Conservation (phyloP, 2,113 vertebrate genomes). For the Rousettus leschenaultii region DNA sequence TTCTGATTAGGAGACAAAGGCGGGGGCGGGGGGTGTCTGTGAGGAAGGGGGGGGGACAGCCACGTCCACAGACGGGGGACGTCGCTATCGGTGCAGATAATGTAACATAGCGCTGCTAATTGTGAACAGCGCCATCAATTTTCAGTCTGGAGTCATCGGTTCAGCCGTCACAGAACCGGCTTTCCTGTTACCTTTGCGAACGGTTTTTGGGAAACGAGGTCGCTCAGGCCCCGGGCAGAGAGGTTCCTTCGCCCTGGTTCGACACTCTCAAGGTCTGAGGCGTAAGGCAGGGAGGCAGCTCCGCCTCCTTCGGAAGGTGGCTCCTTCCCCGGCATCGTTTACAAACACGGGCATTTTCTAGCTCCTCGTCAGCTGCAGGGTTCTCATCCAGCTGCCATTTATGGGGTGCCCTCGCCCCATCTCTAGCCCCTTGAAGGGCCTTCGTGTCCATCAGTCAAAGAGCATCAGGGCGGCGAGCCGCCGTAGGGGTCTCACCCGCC, state of each 20-base stretch:
- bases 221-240: not conserved
- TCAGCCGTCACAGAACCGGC: not conserved
- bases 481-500: not conserved
- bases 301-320: not conserved
- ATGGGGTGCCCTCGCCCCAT: not conserved
- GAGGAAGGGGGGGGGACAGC: too few relatives aligned
- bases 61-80: too few relatives aligned
- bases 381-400: not conserved
- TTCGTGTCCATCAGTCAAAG: not conserved
- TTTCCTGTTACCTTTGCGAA: too few relatives aligned
- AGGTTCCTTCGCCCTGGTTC: too few relatives aligned
- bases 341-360: not conserved
- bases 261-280: not conserved
- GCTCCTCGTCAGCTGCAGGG: fast-evolving
- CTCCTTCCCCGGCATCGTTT: too few relatives aligned
- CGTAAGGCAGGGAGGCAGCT: fast-evolving
- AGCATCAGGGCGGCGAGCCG: not conserved
- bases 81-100: too few relatives aligned
- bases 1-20: too few relatives aligned
- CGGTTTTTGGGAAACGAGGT: not conserved
- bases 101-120: not conserved
- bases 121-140: too few relatives aligned
- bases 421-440: fast-evolving
- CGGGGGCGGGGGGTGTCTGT: too few relatives aligned
- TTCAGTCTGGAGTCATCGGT: not conserved